Percentiles rank a stretch among this genome's conserved stretches.
Evolutionary conservation across 2,113 vertebrate genomes (phyloP).

Genomic region (Atrichornis clamosus): DNA sequence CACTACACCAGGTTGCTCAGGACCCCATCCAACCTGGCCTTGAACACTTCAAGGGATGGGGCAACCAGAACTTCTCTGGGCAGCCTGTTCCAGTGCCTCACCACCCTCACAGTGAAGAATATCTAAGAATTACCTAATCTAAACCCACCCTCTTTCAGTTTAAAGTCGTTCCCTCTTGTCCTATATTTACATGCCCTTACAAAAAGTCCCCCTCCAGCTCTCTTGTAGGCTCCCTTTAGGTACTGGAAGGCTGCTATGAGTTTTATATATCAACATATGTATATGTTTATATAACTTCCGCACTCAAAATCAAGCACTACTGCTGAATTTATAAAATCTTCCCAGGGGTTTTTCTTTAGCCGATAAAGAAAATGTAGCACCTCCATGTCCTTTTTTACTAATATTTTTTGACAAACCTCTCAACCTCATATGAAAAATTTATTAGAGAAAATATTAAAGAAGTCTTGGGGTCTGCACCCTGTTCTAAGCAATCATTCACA

Average conservation of each 20-base stretch:
- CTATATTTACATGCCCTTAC: not conserved
- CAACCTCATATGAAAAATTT: constrained; percentile 3
- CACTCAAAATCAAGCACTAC: not conserved
- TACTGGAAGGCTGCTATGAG: not conserved
- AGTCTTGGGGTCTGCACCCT: not conserved
- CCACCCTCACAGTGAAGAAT: not conserved
- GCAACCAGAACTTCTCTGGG: not conserved
- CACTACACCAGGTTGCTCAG: not conserved
- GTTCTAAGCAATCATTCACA: constrained; percentile 37
- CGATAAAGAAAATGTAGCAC: not conserved
- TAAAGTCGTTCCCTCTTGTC: not conserved
- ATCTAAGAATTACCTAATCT: not conserved
- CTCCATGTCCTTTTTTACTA: not conserved
- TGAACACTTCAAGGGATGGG: not conserved
- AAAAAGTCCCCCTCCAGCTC: not conserved
- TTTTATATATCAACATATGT: not conserved
- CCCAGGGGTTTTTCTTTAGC: not conserved
- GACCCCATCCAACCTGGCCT: not conserved
- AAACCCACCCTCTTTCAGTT: not conserved
- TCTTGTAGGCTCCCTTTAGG: not conserved
- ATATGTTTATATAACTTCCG: not conserved
- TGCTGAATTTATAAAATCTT: not conserved
- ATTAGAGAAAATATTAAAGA: constrained; percentile 30
- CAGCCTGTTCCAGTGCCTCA: not conserved
- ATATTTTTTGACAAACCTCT: constrained; percentile 12